Conservation (phyloP, 2,888 invertebrate genomes). For the Nomada fucata region DNA sequence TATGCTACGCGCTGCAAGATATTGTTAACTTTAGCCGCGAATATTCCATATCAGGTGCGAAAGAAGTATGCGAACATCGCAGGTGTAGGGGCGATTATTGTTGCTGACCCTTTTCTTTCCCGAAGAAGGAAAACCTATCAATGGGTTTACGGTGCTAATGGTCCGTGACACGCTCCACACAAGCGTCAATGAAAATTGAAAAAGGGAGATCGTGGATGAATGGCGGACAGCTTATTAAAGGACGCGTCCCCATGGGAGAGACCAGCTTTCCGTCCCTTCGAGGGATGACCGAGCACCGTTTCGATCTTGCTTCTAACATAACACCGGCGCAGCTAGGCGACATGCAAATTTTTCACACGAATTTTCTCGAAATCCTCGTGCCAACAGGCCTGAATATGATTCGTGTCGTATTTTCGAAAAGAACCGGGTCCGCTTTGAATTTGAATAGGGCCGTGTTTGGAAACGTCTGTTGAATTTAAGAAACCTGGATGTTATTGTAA, state of each 20-base stretch:
- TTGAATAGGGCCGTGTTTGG: not conserved
- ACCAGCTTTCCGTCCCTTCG: slow-evolving; percentile 60
- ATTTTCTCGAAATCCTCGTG: slow-evolving; percentile 14
- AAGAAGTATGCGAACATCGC: slow-evolving; percentile 35
- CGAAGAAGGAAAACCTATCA: slow-evolving; percentile 63
- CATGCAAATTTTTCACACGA: slow-evolving; percentile 34
- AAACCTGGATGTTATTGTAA: not conserved
- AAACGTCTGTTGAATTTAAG: not conserved
- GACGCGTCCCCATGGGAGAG: slow-evolving; percentile 63
- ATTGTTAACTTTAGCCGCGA: too few species aligned
- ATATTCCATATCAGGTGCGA: slow-evolving; percentile 19
- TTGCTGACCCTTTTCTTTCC: slow-evolving; percentile 39
- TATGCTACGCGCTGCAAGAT: too few species aligned
- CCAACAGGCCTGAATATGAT: not conserved
- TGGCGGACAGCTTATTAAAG: slow-evolving; percentile 72
- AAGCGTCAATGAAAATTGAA: slow-evolving; percentile 73
- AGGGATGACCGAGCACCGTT: slow-evolving; percentile 68
- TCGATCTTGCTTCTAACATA: not conserved
- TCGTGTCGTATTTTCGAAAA: not conserved
- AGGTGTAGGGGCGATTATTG: slow-evolving; percentile 41
- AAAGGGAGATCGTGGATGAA: slow-evolving; percentile 72
- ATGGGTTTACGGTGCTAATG: slow-evolving; percentile 71
- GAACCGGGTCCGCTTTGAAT: not conserved
- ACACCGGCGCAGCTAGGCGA: not conserved
- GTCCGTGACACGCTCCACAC: slow-evolving; percentile 65